These are phyloP conservation scores for Bicyclus anynana DNA, from an alignment of 1,140 invertebrate genomes.

Conservation along the genomic window DNA sequence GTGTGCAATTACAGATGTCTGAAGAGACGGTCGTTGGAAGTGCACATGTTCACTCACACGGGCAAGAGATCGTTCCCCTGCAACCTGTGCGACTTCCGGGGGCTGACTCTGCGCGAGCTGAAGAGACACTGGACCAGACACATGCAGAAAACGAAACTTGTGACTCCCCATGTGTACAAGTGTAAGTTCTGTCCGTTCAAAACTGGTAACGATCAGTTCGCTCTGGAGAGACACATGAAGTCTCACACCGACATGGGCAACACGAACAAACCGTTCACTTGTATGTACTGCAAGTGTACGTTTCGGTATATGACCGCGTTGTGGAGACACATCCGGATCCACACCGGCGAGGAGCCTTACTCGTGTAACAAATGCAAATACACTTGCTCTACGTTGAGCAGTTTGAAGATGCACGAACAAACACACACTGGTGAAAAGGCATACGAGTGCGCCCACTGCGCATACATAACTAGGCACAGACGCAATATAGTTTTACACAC, in stretches of 20 bases:
- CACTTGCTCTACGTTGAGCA: no score
- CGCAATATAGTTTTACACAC: no score
- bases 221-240: neutral
- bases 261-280: no score
- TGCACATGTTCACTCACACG: neutral
- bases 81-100: neutral
- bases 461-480: no score
- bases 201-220: neutral
- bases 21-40: neutral
- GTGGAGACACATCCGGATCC: no score
- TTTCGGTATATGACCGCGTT: no score
- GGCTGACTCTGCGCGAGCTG: neutral
- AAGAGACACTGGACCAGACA: neutral
- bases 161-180: neutral
- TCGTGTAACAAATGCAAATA: no score
- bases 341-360: no score
- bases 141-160: neutral
- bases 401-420: no score
- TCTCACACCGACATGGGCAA: neutral
- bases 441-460: no score
- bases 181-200: neutral
- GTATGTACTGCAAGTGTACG: no score
- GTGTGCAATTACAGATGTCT: neutral
- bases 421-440: no score
- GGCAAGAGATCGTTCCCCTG: neutral